Evolutionary conservation across 1,140 invertebrate species (phyloP), one percentile per base, ranked within the genome.

Genomic region (Heliothis subflexa): DNA sequence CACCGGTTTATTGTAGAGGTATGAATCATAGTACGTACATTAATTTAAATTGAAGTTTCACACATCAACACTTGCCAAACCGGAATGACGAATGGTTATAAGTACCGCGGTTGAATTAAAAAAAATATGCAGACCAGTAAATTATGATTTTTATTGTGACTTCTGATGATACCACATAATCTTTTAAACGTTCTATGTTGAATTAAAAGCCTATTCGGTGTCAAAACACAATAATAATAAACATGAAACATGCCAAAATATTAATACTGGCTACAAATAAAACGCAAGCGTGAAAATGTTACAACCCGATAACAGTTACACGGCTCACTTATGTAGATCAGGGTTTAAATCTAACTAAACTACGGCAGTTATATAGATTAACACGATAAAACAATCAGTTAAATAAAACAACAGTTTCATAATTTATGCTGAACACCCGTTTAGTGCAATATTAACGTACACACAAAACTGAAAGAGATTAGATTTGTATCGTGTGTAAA

Each of bases 401-500:
- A 14, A 77, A 72, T n/a, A n/a, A n/a, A n/a, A 75, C 73, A 72
- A 71, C 64, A 80, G 64, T 81, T 81, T 78, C 14, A 75, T 75
- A 75, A 75, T 75, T 78, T 71, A 68, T 78, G 64, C 25, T 16
- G 45, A 78, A 81, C 72, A 80, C 64, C 40, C 77, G 70, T 81
- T 81, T 78, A 78, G 78, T 75, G 57, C 72, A 75, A 78, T 78
- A 80, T 81, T 81, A 81, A 78, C 61, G 21, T 70, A 68, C 40
- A 59, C 61, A 77, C 73, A 80, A 74, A 74, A 57, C 78, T 25
- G 76, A 85, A 83, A 75, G 78, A 87, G 83, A 89, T 87, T 86
- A 88, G 89, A 90, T 89, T 79, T 49, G 83, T 90, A 89, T 89
- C 88, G 81, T 83, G 81, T 77, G 80, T 80, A 85, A 68, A 88